These are phyloP conservation scores for Micromesistius poutassou DNA, from an alignment of 2,797 vertebrate species.

Conservation along the genomic window DNA sequence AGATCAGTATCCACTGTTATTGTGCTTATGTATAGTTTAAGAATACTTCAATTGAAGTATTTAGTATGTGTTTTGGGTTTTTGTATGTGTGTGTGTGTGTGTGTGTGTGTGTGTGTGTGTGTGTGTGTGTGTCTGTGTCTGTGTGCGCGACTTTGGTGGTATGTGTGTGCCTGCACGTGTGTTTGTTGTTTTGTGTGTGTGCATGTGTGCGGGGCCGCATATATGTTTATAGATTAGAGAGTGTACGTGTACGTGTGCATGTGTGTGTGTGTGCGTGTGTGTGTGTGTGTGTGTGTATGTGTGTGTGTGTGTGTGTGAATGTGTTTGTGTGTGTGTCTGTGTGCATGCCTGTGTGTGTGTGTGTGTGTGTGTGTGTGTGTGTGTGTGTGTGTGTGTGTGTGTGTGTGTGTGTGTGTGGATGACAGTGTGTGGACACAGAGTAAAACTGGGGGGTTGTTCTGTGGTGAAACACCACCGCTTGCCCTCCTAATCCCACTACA, in stretches of 20 bases:
- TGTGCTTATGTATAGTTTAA: neutral
- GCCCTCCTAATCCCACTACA: constrained; percentile 9
- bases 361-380: constrained; percentile 6
- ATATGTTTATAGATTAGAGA: constrained; percentile 1
- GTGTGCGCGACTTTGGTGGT: neutral
- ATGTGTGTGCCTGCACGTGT: neutral
- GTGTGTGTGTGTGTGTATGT: neutral
- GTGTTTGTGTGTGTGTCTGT: constrained; percentile 12
- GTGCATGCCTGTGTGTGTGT: neutral
- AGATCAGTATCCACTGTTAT: neutral
- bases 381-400: neutral
- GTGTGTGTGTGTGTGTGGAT: constrained; percentile 7
- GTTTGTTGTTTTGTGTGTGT: constrained; percentile 6
- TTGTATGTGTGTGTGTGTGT: neutral
- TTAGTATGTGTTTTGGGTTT: neutral
- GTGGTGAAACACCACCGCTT: constrained; percentile 6
- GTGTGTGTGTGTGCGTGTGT: neutral
- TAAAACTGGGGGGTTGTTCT: neutral
- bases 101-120: constrained; percentile 4
- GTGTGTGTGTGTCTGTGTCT: constrained; percentile 12
- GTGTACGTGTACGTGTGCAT: neutral
- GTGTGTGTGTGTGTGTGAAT: neutral
- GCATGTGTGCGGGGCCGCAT: neutral
- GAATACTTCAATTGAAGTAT: too few species aligned
- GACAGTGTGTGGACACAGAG: neutral